Conservation (phyloP, 2,888 invertebrate species). For the Cosmopolites sordidus region DNA sequence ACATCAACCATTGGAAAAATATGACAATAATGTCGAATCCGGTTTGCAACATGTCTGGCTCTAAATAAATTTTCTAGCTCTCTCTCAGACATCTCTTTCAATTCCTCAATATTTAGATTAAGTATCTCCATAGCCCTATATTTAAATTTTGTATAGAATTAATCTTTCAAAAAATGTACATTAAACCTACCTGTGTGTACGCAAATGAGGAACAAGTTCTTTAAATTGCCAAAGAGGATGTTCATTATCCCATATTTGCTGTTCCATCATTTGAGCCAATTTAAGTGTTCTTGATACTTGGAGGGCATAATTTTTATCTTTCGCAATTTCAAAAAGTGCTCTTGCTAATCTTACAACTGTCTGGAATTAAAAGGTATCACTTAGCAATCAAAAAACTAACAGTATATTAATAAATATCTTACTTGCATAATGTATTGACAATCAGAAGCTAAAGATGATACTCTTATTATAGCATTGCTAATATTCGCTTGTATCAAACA, state of each 20-base stretch:
- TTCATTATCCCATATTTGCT: slow-evolving; percentile 83
- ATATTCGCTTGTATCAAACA: slow-evolving; percentile 88
- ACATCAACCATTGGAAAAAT: slow-evolving; percentile 59
- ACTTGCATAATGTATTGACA: slow-evolving; percentile 85
- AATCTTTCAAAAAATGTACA: background rate
- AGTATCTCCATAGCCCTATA: slow-evolving; percentile 71
- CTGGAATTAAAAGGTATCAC: slow-evolving; percentile 52
- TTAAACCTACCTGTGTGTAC: slow-evolving; percentile 54
- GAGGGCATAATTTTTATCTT: slow-evolving; percentile 76
- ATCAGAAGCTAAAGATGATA: slow-evolving; percentile 85
- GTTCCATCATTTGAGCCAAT: slow-evolving; percentile 90
- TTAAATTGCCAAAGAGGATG: slow-evolving; percentile 84
- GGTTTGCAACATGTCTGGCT: slow-evolving; percentile 68
- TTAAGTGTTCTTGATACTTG: slow-evolving; percentile 80
- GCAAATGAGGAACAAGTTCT: slow-evolving; percentile 60
- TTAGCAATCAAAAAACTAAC: too few relatives aligned
- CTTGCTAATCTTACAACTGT: slow-evolving; percentile 88
- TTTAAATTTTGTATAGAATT: background rate
- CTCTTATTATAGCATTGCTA: slow-evolving; percentile 73
- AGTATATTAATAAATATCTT: slow-evolving; percentile 26
- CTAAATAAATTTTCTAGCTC: slow-evolving; percentile 81
- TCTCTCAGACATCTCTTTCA: slow-evolving; percentile 81
- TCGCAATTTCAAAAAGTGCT: slow-evolving; percentile 89
- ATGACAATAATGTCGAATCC: slow-evolving; percentile 22
- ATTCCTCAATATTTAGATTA: slow-evolving; percentile 67